Evolutionary conservation across 1,140 invertebrate genomes (phyloP).

Genomic region (Pemphigus obesinymphae): DNA sequence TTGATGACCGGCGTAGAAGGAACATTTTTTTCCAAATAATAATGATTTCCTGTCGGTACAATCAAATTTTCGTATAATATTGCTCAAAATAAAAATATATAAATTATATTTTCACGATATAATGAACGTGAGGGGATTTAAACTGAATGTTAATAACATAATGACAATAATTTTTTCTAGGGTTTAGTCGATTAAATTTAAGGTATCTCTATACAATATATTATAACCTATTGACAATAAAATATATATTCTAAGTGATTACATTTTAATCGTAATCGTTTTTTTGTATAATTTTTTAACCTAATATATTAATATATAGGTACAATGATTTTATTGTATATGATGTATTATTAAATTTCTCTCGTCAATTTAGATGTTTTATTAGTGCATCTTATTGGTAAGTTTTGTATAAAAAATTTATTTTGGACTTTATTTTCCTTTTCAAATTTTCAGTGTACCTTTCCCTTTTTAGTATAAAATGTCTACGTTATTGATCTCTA

Average conservation of each 20-base stretch:
- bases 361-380: background rate
- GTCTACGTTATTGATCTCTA: background rate
- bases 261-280: background rate
- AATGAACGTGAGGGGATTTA: background rate
- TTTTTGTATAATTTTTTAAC: background rate
- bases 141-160: conserved; percentile 20
- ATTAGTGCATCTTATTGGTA: too few relatives aligned
- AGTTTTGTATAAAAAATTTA: too few relatives aligned
- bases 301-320: background rate
- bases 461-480: too few relatives aligned
- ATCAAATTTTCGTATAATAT: background rate
- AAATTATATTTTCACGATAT: background rate
- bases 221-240: conserved; percentile 22
- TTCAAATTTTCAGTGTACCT: too few relatives aligned
- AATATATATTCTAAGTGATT: background rate
- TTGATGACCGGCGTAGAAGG: too few relatives aligned
- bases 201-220: background rate
- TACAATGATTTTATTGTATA: background rate
- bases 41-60: too few relatives aligned
- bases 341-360: background rate
- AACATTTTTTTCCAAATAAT: too few relatives aligned
- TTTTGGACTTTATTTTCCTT: background rate
- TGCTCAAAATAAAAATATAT: background rate
- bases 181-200: conserved; percentile 6
- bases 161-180: conserved; percentile 39